These are phyloP conservation scores for Tringa solitaria DNA, from an alignment of 2,113 vertebrate species.

Conservation along the genomic window DNA sequence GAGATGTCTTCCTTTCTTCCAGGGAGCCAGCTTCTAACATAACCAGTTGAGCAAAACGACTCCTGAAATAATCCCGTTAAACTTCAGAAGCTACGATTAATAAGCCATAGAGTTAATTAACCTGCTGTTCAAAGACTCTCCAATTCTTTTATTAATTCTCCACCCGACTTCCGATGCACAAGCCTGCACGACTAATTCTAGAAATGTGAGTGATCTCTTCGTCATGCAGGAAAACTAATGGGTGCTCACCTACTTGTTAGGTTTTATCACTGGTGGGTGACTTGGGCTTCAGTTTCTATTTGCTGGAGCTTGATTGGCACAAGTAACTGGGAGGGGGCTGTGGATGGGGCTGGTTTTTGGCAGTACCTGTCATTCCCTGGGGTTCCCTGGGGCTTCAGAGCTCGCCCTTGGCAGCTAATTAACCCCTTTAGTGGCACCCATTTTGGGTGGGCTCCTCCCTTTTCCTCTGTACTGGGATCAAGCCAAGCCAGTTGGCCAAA, in stretches of 20 bases:
- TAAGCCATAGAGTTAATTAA: neutral
- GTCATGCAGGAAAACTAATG: neutral
- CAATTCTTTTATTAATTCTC: neutral
- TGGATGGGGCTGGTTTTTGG: neutral
- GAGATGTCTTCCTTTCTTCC: neutral
- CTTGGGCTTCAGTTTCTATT: neutral
- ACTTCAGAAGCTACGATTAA: neutral
- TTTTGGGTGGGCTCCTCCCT: neutral
- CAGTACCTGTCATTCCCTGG: neutral
- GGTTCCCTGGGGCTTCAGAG: neutral
- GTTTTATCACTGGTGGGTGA: neutral
- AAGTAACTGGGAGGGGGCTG: neutral
- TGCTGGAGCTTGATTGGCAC: neutral
- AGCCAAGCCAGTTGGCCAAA: neutral
- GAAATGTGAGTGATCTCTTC: neutral
- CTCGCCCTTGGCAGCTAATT: neutral
- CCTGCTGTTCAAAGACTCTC: neutral
- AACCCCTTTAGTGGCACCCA: neutral
- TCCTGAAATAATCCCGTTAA: neutral
- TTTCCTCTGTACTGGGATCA: neutral
- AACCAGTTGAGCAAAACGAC: neutral
- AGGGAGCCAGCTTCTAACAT: neutral
- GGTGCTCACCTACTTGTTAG: neutral
- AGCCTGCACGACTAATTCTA: neutral
- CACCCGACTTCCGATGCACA: neutral